These are phyloP conservation scores for Fabriciana adippe DNA, from an alignment of 2,888 invertebrate genomes.

Conservation along the genomic window DNA sequence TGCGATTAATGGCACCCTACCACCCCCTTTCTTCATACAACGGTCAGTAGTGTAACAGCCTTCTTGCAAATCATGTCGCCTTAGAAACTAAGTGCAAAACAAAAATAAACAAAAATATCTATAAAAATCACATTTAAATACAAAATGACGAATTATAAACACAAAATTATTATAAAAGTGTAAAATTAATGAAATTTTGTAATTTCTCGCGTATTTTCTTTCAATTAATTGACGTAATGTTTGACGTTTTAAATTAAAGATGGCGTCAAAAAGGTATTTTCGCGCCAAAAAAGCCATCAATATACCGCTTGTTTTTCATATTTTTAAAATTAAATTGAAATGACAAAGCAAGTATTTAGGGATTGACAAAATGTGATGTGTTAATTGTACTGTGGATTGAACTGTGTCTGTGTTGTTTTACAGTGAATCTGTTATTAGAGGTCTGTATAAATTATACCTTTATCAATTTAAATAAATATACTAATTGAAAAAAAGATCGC, in stretches of 20 bases:
- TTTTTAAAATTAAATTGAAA: slow-evolving; percentile 80
- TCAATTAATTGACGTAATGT: slow-evolving; percentile 31
- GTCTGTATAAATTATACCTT: slow-evolving; percentile 30
- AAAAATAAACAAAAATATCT: slow-evolving; percentile 72
- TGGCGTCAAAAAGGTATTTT: slow-evolving; percentile 64
- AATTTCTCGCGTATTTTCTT: slow-evolving; percentile 17
- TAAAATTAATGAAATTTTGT: slow-evolving; percentile 11
- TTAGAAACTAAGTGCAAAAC: slow-evolving; percentile 77
- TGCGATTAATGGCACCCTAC: slow-evolving; percentile 66
- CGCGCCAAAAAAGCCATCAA: slow-evolving; percentile 74
- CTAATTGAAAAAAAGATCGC: neutral
- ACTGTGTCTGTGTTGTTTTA: slow-evolving; percentile 39
- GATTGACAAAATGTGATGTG: slow-evolving; percentile 54
- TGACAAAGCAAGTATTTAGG: slow-evolving; percentile 59
- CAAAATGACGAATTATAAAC: slow-evolving; percentile 2
- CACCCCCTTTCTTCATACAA: slow-evolving; percentile 67
- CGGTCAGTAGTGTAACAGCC: slow-evolving; percentile 74
- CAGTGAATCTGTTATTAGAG: slow-evolving; percentile 38
- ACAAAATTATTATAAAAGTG: slow-evolving; percentile 5
- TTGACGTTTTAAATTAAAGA: slow-evolving; percentile 50
- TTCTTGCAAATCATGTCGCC: slow-evolving; percentile 72
- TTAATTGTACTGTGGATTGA: slow-evolving; percentile 39
- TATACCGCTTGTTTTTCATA: slow-evolving; percentile 65
- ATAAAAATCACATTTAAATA: slow-evolving; percentile 3
- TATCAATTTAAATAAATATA: neutral